Percentiles rank a stretch among this genome's conserved stretches.
These are phyloP conservation scores for Xestia ashworthii DNA, from an alignment of 2,888 invertebrate species.

Conservation along the genomic window DNA sequence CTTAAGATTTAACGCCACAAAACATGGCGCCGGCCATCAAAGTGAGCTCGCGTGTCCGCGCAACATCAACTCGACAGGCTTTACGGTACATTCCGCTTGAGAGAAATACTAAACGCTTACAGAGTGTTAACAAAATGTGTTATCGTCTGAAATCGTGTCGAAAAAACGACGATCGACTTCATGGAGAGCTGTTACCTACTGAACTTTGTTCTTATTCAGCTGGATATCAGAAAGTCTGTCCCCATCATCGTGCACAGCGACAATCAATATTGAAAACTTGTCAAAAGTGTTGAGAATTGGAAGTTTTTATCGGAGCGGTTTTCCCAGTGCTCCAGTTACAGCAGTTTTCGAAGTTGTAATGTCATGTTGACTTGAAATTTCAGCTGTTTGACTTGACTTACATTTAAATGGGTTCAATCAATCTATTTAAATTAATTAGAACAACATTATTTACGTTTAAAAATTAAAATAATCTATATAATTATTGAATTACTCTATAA, in stretches of 20 bases:
- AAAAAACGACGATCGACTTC: not conserved
- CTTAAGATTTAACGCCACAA: not conserved
- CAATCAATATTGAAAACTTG: not conserved
- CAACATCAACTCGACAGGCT: constrained; percentile 21
- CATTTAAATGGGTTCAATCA: not conserved
- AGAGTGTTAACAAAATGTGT: constrained; percentile 27
- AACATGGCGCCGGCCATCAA: constrained; percentile 21
- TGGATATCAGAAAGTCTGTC: not conserved
- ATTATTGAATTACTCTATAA: too few species aligned
- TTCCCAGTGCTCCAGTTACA: too few species aligned
- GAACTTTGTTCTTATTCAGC: not conserved
- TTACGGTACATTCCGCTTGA: constrained; percentile 7
- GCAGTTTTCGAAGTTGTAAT: not conserved
- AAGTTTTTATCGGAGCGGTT: not conserved
- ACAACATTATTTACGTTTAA: too few species aligned
- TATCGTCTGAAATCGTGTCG: constrained; percentile 17
- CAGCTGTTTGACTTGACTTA: not conserved
- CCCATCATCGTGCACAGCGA: not conserved
- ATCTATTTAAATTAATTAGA: too few species aligned
- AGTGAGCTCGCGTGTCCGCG: constrained; percentile 46
- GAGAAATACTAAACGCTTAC: constrained; percentile 20
- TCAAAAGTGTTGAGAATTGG: not conserved
- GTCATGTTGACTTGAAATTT: not conserved
- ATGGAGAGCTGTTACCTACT: not conserved
- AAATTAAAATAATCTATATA: too few species aligned